These are phyloP conservation scores for Alexandromys fortis DNA, from an alignment of 2,113 vertebrate genomes.

Conservation along the genomic window DNA sequence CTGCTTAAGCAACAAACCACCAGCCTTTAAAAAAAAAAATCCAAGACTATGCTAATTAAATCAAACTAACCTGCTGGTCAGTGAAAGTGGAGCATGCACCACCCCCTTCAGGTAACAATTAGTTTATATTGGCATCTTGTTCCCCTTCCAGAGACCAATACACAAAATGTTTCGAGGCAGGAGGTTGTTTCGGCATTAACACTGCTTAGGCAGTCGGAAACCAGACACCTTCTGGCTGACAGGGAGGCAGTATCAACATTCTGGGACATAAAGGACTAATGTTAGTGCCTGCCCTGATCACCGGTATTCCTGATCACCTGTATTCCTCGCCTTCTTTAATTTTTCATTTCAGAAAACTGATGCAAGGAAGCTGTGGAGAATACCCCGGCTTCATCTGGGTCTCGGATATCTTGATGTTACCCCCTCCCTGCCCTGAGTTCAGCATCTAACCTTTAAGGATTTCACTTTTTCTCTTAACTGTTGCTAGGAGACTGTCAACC, in stretches of 20 bases:
- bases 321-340: background rate
- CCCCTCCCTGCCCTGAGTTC: background rate
- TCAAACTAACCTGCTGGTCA: background rate
- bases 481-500: constrained; percentile 67
- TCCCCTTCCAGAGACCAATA: background rate
- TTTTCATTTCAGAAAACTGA: constrained; percentile 25
- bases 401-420: background rate
- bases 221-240: background rate
- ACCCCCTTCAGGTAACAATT: background rate
- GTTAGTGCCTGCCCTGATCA: background rate
- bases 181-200: background rate
- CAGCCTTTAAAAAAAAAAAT: background rate
- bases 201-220: constrained; percentile 40
- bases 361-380: background rate
- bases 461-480: background rate
- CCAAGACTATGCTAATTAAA: background rate
- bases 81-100: background rate
- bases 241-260: background rate
- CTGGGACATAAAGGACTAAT: background rate
- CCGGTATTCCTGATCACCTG: background rate
- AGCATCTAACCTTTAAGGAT: background rate
- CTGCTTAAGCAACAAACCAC: background rate
- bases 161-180: background rate
- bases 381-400: background rate
- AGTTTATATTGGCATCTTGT: background rate